These are phyloP conservation scores for Lasiommata megera DNA, from an alignment of 2,888 invertebrate species.

Conservation along the genomic window DNA sequence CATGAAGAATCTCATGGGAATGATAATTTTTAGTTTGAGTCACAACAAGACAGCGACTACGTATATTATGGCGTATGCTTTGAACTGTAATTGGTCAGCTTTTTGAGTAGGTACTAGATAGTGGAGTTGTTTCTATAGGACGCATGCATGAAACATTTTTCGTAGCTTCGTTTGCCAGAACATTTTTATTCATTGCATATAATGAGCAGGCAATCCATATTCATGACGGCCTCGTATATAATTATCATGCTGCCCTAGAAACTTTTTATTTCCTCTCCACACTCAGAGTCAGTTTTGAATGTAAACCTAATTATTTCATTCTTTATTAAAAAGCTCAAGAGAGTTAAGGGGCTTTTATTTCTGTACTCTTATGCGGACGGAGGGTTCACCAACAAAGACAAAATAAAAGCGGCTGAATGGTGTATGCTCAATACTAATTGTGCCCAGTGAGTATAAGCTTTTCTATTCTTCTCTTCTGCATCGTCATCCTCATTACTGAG, in stretches of 20 bases:
- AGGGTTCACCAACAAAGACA: slow-evolving; percentile 6
- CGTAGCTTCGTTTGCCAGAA: slow-evolving; percentile 18
- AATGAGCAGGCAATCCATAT: slow-evolving; percentile 29
- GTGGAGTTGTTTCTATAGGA: not conserved
- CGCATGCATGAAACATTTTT: not conserved
- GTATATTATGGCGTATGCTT: not conserved
- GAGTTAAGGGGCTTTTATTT: slow-evolving; percentile 33
- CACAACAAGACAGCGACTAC: not conserved
- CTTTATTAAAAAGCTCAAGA: slow-evolving; percentile 33
- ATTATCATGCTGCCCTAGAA: slow-evolving; percentile 31
- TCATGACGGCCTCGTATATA: slow-evolving; percentile 30
- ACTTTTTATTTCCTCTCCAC: slow-evolving; percentile 29
- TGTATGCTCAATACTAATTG: not conserved
- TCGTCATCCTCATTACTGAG: not conserved
- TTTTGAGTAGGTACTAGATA: slow-evolving; percentile 1
- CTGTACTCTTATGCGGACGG: slow-evolving; percentile 8
- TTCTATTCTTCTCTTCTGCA: not conserved
- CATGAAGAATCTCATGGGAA: too few species aligned
- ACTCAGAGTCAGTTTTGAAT: slow-evolving; percentile 34
- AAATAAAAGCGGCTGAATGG: slow-evolving; percentile 5
- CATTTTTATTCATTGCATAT: slow-evolving; percentile 30
- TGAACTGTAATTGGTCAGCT: not conserved
- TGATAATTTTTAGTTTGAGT: too few species aligned
- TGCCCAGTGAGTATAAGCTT: not conserved
- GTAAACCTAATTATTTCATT: slow-evolving; percentile 41